These are phyloP conservation scores for Leucopsar rothschildi DNA, from an alignment of 2,113 vertebrate species.

Conservation along the genomic window DNA sequence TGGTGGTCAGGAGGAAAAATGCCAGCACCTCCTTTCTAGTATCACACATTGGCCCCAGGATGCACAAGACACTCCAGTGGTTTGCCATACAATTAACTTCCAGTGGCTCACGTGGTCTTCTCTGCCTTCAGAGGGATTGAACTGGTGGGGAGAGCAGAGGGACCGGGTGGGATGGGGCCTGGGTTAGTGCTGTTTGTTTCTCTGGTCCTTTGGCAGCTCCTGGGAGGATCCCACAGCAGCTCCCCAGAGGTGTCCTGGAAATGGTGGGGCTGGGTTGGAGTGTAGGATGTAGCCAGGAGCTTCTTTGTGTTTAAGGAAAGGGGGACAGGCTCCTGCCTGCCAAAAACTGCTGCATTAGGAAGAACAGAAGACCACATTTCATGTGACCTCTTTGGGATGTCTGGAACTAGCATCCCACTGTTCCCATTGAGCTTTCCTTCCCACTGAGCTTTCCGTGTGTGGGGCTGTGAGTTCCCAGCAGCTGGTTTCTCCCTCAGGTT, in stretches of 20 bases:
- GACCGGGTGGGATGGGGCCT: background rate
- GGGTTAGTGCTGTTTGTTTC: background rate
- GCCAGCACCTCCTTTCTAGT: background rate
- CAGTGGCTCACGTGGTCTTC: accelerated
- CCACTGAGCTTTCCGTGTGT: accelerated
- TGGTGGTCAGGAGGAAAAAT: background rate
- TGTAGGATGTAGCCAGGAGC: background rate
- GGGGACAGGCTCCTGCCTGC: background rate
- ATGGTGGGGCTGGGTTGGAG: background rate
- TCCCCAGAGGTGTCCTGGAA: background rate
- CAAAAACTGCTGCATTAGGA: background rate
- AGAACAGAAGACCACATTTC: background rate
- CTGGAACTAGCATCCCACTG: background rate
- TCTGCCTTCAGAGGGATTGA: background rate
- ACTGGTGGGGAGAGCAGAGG: background rate
- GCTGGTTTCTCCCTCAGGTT: background rate
- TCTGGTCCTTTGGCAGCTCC: background rate
- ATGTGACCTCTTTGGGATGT: background rate
- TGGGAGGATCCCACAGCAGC: background rate
- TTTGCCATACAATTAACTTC: background rate
- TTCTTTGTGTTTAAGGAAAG: background rate
- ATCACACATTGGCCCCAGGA: background rate
- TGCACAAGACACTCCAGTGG: background rate
- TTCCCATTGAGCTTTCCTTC: background rate
- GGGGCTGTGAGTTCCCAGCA: background rate